Evolutionary conservation across 2,888 invertebrate species (phyloP).

Genomic region (Xylocampa areola): DNA sequence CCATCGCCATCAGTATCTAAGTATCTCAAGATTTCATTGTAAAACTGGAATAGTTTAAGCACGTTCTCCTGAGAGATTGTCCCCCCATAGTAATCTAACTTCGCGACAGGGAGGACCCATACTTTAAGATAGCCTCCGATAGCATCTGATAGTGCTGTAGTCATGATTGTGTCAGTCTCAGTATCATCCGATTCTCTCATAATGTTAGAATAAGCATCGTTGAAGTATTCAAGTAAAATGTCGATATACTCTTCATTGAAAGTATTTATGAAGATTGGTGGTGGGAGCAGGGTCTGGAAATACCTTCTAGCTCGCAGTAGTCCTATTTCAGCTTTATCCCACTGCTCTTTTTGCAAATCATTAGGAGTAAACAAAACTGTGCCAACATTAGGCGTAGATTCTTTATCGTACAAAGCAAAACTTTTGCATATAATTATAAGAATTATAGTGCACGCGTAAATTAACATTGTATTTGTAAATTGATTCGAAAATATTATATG

Average conservation of each 20-base stretch:
- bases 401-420: slow-evolving; percentile 29
- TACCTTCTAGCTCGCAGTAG: slow-evolving; percentile 72
- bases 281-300: slow-evolving; percentile 75
- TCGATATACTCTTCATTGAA: slow-evolving; percentile 69
- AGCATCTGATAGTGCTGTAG: slow-evolving; percentile 83
- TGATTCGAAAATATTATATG: slow-evolving; percentile 64
- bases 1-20: slow-evolving; percentile 90
- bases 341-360: slow-evolving; percentile 67
- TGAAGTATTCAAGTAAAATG: slow-evolving; percentile 70
- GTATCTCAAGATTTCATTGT: slow-evolving; percentile 89
- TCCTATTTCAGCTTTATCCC: slow-evolving; percentile 68
- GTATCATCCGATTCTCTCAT: slow-evolving; percentile 66
- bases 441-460: slow-evolving; percentile 59
- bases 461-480: slow-evolving; percentile 67
- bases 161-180: slow-evolving; percentile 67
- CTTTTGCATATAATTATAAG: slow-evolving; percentile 51
- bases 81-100: slow-evolving; percentile 91
- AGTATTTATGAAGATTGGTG: slow-evolving; percentile 61
- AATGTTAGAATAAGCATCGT: slow-evolving; percentile 66
- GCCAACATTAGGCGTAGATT: slow-evolving; percentile 72
- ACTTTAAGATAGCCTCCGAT: slow-evolving; percentile 91
- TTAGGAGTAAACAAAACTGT: slow-evolving; percentile 73
- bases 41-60: slow-evolving; percentile 87
- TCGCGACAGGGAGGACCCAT: slow-evolving; percentile 90
- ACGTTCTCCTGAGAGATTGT: slow-evolving; percentile 88